These are phyloP conservation scores for Nothobranchius furzeri DNA, from an alignment of 2,113 vertebrate genomes.

Conservation along the genomic window DNA sequence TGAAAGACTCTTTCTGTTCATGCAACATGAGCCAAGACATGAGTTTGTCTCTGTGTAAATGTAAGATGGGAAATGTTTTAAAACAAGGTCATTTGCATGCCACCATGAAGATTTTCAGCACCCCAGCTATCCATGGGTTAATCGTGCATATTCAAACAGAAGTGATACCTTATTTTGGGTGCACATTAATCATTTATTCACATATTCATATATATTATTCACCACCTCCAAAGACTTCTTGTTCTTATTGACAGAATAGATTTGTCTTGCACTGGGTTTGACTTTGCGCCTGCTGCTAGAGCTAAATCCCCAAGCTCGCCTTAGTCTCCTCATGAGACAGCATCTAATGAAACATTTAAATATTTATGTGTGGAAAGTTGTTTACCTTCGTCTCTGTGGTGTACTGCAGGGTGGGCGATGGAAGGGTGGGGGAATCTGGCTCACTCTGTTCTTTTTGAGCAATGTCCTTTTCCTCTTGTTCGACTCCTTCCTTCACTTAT, in stretches of 20 bases:
- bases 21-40: neutral
- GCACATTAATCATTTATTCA: conserved; percentile 29
- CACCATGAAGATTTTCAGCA: neutral
- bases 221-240: conserved; percentile 33
- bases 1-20: neutral
- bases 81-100: neutral
- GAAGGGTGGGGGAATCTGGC: conserved; percentile 5
- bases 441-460: conserved; percentile 36
- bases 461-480: conserved; percentile 43
- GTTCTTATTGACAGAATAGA: conserved; percentile 54
- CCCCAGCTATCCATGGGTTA: conserved; percentile 12
- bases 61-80: neutral
- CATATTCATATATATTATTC: conserved; percentile 48
- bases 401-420: conserved; percentile 14
- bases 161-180: conserved; percentile 12
- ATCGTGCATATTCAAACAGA: conserved; percentile 34
- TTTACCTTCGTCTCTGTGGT: conserved; percentile 56
- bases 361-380: conserved; percentile 74
- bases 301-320: conserved; percentile 47
- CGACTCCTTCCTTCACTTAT: conserved; percentile 35
- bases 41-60: neutral
- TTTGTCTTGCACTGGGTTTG: conserved; percentile 74
- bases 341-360: conserved; percentile 79
- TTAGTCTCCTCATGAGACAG: conserved; percentile 61
- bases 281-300: conserved; percentile 63